Percentiles rank a stretch among this genome's conserved stretches.
phyloP scores from a whole-genome alignment of 2,113 vertebrate species.

The Manacus vitellinus region DNA sequence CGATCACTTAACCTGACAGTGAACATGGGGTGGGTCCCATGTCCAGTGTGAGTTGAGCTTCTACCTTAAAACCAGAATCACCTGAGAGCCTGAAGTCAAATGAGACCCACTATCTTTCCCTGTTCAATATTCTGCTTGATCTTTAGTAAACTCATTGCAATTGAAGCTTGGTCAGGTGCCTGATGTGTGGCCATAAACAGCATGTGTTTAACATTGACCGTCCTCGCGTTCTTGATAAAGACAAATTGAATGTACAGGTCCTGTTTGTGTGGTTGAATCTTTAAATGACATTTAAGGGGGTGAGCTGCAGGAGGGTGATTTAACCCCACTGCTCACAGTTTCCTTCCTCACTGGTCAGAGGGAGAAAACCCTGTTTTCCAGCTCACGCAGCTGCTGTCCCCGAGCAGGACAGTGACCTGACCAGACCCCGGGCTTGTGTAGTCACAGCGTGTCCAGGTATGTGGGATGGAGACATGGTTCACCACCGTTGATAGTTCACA shows the following conservation, averaged over 20 bases:
- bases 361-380: neutral
- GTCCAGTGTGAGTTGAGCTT: neutral
- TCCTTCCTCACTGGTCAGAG: neutral
- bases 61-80: neutral
- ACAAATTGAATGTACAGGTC: neutral
- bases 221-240: neutral
- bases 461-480: neutral
- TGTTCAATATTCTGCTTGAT: neutral
- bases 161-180: neutral
- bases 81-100: neutral
- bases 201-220: neutral
- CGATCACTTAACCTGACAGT: neutral
- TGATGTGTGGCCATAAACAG: neutral
- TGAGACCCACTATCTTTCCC: neutral
- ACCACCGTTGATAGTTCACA: rapidly evolving
- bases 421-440: rapidly evolving
- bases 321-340: neutral
- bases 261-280: neutral
- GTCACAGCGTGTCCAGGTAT: neutral
- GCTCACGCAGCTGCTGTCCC: neutral
- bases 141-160: neutral
- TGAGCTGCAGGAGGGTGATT: neutral
- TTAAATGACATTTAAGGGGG: neutral
- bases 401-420: neutral
- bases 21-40: too few relatives aligned